A percentile compares a stretch with the other conserved stretches of the same genome.
phyloP scores from a whole-genome alignment of 2,888 invertebrate species.

The Dione juno region DNA sequence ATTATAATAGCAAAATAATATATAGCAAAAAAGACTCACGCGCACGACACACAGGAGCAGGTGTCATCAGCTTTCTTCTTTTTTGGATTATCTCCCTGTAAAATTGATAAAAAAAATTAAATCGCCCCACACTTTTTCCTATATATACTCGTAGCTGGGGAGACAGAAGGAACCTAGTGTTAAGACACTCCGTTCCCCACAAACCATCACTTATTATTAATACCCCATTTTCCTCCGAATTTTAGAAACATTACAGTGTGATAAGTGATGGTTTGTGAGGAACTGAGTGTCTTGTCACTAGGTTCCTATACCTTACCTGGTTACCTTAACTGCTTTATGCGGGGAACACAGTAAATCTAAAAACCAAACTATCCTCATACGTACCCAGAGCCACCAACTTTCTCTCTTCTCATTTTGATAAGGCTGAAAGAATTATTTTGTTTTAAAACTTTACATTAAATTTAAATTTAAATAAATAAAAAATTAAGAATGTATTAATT shows the following conservation, averaged over 20 bases:
- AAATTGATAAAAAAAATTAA: background rate
- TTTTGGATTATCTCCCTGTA: slow-evolving; percentile 31
- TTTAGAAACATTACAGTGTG: too few species aligned
- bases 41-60: slow-evolving; percentile 66
- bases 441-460: too few species aligned
- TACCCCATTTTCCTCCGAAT: too few species aligned
- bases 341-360: background rate
- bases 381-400: slow-evolving; percentile 60
- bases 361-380: background rate
- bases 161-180: background rate
- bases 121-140: too few species aligned
- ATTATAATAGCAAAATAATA: too few species aligned
- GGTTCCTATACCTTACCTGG: background rate
- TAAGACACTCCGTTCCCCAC: too few species aligned
- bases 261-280: too few species aligned
- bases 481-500: too few species aligned
- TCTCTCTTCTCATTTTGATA: slow-evolving; percentile 54
- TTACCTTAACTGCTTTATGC: too few species aligned
- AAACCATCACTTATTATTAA: too few species aligned
- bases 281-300: background rate
- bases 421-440: slow-evolving; percentile 52
- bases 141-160: background rate
- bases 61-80: slow-evolving; percentile 52
- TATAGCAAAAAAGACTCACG: slow-evolving; percentile 59
- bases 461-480: background rate